A percentile compares a stretch with the other conserved stretches of the same genome.
phyloP scores from a whole-genome alignment of 2,113 vertebrate species.

The Chionomys nivalis region DNA sequence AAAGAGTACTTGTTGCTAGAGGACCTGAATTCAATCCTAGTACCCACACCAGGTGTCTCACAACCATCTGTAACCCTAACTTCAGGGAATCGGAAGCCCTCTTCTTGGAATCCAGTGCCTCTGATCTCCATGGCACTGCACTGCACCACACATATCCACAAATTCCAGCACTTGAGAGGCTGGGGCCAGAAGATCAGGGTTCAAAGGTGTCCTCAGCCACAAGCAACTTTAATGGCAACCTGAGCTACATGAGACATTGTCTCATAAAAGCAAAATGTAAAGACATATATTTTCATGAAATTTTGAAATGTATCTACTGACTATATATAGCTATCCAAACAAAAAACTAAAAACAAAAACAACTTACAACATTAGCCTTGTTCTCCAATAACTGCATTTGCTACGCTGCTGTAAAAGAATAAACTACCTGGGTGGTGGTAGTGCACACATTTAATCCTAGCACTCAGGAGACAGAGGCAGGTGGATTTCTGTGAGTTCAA shows the following conservation, averaged over 20 bases:
- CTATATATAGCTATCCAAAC: not conserved
- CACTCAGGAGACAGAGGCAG: too few relatives aligned
- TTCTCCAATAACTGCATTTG: conserved; percentile 29
- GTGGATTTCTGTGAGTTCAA: too few relatives aligned
- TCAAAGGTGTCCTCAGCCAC: not conserved
- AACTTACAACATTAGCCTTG: not conserved
- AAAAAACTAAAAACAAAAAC: not conserved
- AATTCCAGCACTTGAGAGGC: not conserved
- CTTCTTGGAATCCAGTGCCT: not conserved
- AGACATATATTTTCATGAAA: conserved; percentile 28
- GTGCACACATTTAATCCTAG: too few relatives aligned
- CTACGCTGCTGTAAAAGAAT: conserved; percentile 24
- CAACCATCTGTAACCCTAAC: not conserved
- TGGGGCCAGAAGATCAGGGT: not conserved
- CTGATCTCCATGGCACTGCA: not conserved
- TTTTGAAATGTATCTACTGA: conserved; percentile 21
- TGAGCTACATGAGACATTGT: not conserved
- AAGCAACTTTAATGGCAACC: not conserved
- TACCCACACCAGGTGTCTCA: not conserved
- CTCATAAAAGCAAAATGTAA: not conserved
- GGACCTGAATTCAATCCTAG: not conserved
- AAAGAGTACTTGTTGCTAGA: too few relatives aligned
- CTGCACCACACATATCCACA: not conserved
- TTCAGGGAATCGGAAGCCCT: not conserved
- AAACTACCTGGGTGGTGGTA: conserved; percentile 46